Evolutionary conservation across 2,888 invertebrate genomes (phyloP).

Genomic region (Xylota segnis): DNA sequence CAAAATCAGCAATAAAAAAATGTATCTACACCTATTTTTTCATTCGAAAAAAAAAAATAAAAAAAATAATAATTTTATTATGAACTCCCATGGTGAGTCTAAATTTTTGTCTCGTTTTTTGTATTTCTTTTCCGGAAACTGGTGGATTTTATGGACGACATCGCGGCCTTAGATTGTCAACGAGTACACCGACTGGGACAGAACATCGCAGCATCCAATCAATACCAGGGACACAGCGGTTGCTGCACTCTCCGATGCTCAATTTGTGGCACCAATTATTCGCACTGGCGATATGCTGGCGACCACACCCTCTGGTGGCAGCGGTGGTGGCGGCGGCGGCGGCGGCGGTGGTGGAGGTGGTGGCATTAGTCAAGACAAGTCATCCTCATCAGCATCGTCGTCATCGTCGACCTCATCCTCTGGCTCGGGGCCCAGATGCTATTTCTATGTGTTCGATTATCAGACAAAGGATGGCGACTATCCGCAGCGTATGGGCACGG

Average conservation of each 20-base stretch:
- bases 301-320: constrained; percentile 86
- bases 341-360: constrained; percentile 82
- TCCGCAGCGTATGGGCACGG: constrained; percentile 96
- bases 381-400: constrained; percentile 76
- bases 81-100: constrained; percentile 48
- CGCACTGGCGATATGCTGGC: constrained; percentile 93
- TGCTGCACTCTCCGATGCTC: constrained; percentile 96
- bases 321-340: constrained; percentile 79
- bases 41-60: constrained; percentile 20
- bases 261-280: constrained; percentile 95
- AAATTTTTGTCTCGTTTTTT: constrained; percentile 41
- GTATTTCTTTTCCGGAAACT: constrained; percentile 33
- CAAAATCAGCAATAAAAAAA: constrained; percentile 39
- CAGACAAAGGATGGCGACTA: constrained; percentile 95
- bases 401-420: constrained; percentile 79
- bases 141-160: constrained; percentile 44
- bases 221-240: constrained; percentile 95
- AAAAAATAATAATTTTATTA: constrained; percentile 44
- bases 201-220: constrained; percentile 94
- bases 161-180: constrained; percentile 87
- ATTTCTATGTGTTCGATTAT: constrained; percentile 96
- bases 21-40: not conserved
- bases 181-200: constrained; percentile 99
- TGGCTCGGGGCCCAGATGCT: constrained; percentile 90
- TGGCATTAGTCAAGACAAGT: constrained; percentile 83